phyloP scores from a whole-genome alignment of 1,140 invertebrate genomes.

The Linepithema humile region DNA sequence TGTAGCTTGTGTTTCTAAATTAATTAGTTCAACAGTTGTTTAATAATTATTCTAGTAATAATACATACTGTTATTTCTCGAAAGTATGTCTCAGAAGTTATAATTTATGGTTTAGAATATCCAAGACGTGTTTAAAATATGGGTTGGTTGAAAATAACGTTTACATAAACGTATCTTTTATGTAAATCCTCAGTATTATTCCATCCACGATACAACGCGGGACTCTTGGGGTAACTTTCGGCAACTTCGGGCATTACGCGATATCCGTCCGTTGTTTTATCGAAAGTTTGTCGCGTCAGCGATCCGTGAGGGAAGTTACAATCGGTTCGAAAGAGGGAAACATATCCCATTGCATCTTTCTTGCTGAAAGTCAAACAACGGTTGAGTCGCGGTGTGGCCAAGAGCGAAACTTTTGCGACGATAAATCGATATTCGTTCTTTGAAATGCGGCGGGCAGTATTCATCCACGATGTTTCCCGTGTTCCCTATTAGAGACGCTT shows the following conservation, averaged over 20 bases:
- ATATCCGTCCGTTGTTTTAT: conserved; percentile 49
- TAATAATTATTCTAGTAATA: background rate
- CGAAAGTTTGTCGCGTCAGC: conserved; percentile 59
- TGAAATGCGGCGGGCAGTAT: conserved; percentile 35
- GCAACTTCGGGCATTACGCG: conserved; percentile 42
- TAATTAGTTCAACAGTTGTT: background rate
- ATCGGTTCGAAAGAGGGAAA: conserved; percentile 45
- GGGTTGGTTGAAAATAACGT: background rate
- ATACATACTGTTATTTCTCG: too few species aligned
- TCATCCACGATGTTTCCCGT: conserved; percentile 40
- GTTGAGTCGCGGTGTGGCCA: conserved; percentile 16
- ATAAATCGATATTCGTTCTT: conserved; percentile 52
- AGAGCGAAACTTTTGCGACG: conserved; percentile 50
- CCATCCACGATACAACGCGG: conserved; percentile 29
- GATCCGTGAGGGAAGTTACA: conserved; percentile 55
- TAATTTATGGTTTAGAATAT: background rate
- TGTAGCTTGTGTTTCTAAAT: background rate
- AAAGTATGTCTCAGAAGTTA: too few species aligned
- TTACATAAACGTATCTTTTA: conserved; percentile 21
- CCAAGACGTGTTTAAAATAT: too few species aligned
- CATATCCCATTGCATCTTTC: conserved; percentile 7
- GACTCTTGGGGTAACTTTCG: conserved; percentile 30
- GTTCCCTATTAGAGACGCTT: conserved; percentile 46
- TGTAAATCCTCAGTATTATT: conserved; percentile 23
- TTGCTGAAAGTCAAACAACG: conserved; percentile 49